A percentile compares a stretch with the other conserved stretches of the same genome.
Conservation (phyloP, 2,113 vertebrate genomes). For the Xiphophorus hellerii region DNA sequence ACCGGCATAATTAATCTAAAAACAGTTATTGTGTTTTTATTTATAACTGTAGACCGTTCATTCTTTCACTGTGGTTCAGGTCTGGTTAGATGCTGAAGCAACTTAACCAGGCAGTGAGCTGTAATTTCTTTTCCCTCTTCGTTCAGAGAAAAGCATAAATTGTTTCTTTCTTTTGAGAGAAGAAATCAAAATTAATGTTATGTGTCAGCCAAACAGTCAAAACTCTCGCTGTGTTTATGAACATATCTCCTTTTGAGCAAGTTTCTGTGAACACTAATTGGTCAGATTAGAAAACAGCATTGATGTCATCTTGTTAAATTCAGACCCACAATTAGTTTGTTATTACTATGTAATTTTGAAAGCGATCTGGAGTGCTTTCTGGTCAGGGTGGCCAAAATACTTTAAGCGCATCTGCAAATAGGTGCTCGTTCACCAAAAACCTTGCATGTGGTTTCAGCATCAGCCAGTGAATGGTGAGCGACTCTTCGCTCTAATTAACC, state of each 20-base stretch:
- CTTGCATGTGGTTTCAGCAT: conserved; percentile 40
- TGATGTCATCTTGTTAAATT: conserved; percentile 69
- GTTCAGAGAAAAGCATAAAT: too few relatives aligned
- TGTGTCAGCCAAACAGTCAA: conserved; percentile 17
- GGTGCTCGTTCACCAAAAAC: conserved; percentile 32
- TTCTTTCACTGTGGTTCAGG: too few relatives aligned
- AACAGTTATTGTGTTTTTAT: too few relatives aligned
- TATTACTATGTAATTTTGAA: conserved; percentile 67
- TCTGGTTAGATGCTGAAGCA: neutral
- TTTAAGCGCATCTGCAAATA: conserved; percentile 11
- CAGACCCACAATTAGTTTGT: conserved; percentile 57
- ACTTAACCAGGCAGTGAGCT: neutral
- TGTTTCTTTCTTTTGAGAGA: neutral
- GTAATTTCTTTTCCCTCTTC: too few relatives aligned
- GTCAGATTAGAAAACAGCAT: conserved; percentile 56
- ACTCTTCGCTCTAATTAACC: conserved; percentile 59
- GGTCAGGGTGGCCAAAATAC: conserved; percentile 33
- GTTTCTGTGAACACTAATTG: conserved; percentile 67
- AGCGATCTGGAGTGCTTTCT: conserved; percentile 17
- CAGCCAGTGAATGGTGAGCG: conserved; percentile 39
- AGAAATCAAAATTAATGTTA: neutral
- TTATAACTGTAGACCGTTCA: too few relatives aligned
- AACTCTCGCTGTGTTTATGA: conserved; percentile 48
- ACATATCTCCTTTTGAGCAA: conserved; percentile 18
- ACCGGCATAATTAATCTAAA: too few relatives aligned